phyloP scores from a whole-genome alignment of 2,888 invertebrate species.

The Zele albiditarsus region DNA sequence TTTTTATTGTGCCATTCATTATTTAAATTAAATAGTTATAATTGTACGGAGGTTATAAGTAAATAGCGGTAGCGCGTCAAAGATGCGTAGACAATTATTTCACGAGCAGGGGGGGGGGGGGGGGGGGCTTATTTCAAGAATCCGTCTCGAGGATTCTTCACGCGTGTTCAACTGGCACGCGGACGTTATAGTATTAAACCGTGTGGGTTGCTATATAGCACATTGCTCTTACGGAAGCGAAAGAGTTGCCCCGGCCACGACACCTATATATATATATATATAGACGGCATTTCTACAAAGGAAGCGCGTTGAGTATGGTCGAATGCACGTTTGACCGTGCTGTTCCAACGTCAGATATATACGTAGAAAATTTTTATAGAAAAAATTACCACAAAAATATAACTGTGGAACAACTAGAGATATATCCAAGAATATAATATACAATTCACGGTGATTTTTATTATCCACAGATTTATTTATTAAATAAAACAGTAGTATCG shows the following conservation, averaged over 20 bases:
- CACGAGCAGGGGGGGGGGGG: too few relatives aligned
- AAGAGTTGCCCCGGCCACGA: background rate
- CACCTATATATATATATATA: background rate
- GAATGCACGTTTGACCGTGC: conserved; percentile 7
- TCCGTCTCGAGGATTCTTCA: conserved; percentile 57
- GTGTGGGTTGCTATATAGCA: conserved; percentile 28
- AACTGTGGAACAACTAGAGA: too few relatives aligned
- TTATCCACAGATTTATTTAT: too few relatives aligned
- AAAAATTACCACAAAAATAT: too few relatives aligned
- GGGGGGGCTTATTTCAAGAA: conserved; percentile 58
- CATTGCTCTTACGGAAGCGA: conserved; percentile 59
- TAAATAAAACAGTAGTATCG: too few relatives aligned
- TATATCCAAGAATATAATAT: too few relatives aligned
- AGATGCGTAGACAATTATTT: conserved; percentile 58
- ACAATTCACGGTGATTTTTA: too few relatives aligned
- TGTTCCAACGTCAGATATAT: background rate
- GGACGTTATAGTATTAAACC: conserved; percentile 46
- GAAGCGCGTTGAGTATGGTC: conserved; percentile 3
- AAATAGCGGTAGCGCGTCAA: conserved; percentile 49
- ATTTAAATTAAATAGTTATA: too few relatives aligned
- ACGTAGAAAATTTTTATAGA: too few relatives aligned
- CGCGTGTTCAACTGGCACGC: conserved; percentile 56
- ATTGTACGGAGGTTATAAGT: background rate
- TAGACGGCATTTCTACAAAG: conserved; percentile 9
- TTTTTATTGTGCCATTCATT: conserved; percentile 8